These are phyloP conservation scores for Periphyllus acericola DNA, from an alignment of 2,888 invertebrate species.

Conservation along the genomic window DNA sequence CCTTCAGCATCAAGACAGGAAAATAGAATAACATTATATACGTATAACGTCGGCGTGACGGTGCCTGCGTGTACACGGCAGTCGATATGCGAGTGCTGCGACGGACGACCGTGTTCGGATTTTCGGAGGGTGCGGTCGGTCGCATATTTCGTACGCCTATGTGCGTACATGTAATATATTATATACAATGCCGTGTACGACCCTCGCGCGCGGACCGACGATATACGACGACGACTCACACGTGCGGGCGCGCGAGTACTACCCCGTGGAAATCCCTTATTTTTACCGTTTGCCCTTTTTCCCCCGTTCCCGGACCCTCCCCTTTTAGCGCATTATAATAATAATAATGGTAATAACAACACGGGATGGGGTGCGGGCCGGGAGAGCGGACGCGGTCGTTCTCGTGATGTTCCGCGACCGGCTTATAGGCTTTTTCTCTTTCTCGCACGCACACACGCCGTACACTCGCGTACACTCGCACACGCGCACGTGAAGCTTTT, in stretches of 20 bases:
- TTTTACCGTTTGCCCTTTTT: conserved; percentile 47
- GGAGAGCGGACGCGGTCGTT: conserved; percentile 12
- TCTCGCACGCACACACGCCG: not conserved
- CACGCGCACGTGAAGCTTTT: conserved; percentile 3
- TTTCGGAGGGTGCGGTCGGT: conserved; percentile 6
- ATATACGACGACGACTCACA: not conserved
- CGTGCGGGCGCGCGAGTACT: too few relatives aligned
- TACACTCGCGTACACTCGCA: not conserved
- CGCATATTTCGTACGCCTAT: too few relatives aligned
- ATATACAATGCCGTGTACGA: not conserved
- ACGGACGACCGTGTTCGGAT: not conserved
- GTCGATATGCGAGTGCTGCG: not conserved
- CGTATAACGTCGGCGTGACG: too few relatives aligned
- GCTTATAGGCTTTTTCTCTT: conserved; percentile 29
- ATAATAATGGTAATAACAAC: not conserved
- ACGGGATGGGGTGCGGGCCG: not conserved
- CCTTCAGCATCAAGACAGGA: too few relatives aligned
- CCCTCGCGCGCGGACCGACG: not conserved
- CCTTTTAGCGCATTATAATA: conserved; percentile 21
- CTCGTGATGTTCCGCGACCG: conserved; percentile 28
- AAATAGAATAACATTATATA: too few relatives aligned
- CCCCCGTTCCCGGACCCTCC: not conserved
- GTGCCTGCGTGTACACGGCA: not conserved
- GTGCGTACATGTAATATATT: not conserved
- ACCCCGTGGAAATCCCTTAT: conserved; percentile 35